Conservation (phyloP, 2,797 vertebrate species). For the Mastacembelus armatus region DNA sequence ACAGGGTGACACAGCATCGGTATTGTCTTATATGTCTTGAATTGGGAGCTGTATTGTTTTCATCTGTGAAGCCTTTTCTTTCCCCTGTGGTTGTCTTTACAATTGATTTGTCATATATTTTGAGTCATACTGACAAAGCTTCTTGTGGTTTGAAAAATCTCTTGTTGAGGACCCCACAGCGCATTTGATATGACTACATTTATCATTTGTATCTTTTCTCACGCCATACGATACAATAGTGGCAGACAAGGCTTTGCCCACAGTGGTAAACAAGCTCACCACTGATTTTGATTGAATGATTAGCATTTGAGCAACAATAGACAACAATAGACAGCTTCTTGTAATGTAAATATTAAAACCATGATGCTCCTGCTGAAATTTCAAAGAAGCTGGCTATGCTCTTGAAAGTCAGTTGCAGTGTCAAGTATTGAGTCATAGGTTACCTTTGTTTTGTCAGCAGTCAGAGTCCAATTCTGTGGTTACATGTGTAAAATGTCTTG, state of each 20-base stretch:
- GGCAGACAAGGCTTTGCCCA: slow-evolving; percentile 18
- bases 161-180: slow-evolving; percentile 18
- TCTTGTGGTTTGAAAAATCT: slow-evolving; percentile 42
- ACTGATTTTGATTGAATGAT: slow-evolving; percentile 27
- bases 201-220: slow-evolving; percentile 56
- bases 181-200: slow-evolving; percentile 36
- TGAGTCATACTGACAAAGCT: slow-evolving; percentile 49
- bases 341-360: slow-evolving; percentile 34
- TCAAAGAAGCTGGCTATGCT: slow-evolving; percentile 5
- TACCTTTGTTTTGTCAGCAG: too few relatives aligned
- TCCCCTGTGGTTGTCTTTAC: slow-evolving; percentile 43
- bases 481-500: too few relatives aligned
- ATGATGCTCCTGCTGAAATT: slow-evolving; percentile 4
- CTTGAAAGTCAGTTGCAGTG: background rate
- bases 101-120: slow-evolving; percentile 34
- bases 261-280: slow-evolving; percentile 53
- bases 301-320: slow-evolving; percentile 32
- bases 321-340: slow-evolving; percentile 15
- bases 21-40: slow-evolving; percentile 21
- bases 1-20: slow-evolving; percentile 17
- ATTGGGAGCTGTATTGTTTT: slow-evolving; percentile 35
- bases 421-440: too few relatives aligned
- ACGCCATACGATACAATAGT: slow-evolving; percentile 33
- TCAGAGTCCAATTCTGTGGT: too few relatives aligned
- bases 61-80: slow-evolving; percentile 18